Evolutionary conservation across 2,113 vertebrate species (phyloP).

Genomic region (Ictalurus furcatus): DNA sequence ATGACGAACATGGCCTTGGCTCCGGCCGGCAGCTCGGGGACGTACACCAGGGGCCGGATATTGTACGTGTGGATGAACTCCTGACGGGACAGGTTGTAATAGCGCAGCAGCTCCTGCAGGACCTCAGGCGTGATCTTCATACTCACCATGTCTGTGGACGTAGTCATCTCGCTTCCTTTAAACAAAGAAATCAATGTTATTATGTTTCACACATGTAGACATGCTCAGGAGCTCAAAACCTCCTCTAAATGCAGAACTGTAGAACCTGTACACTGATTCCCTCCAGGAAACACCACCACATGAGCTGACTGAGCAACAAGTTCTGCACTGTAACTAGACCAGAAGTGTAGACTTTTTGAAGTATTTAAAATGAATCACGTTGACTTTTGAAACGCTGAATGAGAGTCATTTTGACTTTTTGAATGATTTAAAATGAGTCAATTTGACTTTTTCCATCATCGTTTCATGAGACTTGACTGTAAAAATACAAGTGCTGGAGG

Average conservation of each 20-base stretch:
- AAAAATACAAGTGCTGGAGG: background rate
- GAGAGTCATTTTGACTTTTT: background rate
- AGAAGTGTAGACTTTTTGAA: background rate
- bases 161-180: background rate
- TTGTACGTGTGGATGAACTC: constrained; percentile 79
- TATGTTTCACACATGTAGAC: background rate
- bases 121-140: constrained; percentile 74
- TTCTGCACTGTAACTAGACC: background rate
- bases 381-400: background rate
- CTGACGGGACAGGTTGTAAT: constrained; percentile 76
- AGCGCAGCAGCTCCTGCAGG: constrained; percentile 71
- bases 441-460: background rate
- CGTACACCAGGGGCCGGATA: constrained; percentile 78
- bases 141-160: constrained; percentile 56
- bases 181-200: background rate
- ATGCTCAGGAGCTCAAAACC: too few species aligned
- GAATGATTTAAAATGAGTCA: background rate
- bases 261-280: background rate
- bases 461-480: background rate
- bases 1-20: constrained; percentile 74
- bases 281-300: background rate
- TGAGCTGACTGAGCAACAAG: background rate
- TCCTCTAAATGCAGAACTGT: background rate
- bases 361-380: background rate
- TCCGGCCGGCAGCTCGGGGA: constrained; percentile 72